A percentile compares a stretch with the other conserved stretches of the same genome.
These are phyloP conservation scores for Oncorhynchus mykiss DNA, from an alignment of 2,113 vertebrate species.

Conservation along the genomic window DNA sequence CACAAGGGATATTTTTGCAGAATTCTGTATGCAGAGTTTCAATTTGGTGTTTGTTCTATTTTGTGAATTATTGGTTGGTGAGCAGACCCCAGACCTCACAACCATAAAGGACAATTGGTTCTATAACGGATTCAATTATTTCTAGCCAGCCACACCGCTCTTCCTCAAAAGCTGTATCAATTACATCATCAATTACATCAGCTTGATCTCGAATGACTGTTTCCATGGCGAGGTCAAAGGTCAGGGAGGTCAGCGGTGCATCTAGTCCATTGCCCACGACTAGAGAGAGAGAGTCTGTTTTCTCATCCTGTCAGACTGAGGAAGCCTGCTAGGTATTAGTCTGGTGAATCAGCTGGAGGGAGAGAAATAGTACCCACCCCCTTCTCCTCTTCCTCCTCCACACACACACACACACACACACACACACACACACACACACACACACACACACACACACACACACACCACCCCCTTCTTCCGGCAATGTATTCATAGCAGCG, in stretches of 20 bases:
- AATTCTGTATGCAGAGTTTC: too few relatives aligned
- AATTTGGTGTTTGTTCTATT: too few relatives aligned
- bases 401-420: too few relatives aligned
- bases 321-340: constrained; percentile 6
- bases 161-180: constrained; percentile 3
- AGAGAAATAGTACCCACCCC: constrained; percentile 52
- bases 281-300: constrained; percentile 1
- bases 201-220: not conserved
- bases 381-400: not conserved
- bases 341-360: constrained; percentile 55
- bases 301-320: not conserved
- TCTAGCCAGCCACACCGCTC: constrained; percentile 20
- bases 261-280: not conserved
- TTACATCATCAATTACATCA: not conserved
- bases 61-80: too few relatives aligned
- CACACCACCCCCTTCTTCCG: constrained; percentile 36
- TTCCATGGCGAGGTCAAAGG: not conserved
- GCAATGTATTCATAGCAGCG: constrained; percentile 63
- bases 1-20: too few relatives aligned
- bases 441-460: not conserved
- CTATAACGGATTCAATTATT: too few relatives aligned
- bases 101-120: too few relatives aligned
- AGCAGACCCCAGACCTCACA: too few relatives aligned
- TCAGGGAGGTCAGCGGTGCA: not conserved
- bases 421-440: too few relatives aligned